A percentile compares a stretch with the other conserved stretches of the same genome.
Evolutionary conservation across 2,888 invertebrate genomes (phyloP).

Genomic region (Carabus problematicus): DNA sequence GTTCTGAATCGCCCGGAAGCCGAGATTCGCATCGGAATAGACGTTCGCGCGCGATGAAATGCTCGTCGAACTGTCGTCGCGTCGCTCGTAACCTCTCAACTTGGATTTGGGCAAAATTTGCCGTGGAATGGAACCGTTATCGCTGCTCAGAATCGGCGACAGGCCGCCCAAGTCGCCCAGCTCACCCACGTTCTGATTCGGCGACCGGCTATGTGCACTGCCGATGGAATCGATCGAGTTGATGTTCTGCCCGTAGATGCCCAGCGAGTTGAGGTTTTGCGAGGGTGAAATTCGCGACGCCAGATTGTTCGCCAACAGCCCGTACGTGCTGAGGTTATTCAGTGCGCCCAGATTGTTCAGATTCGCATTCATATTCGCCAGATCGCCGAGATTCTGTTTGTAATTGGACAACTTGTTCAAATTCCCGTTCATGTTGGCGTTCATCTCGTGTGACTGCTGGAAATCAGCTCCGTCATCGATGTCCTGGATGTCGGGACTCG

Average conservation of each 20-base stretch:
- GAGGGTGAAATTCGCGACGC: slow-evolving; percentile 39
- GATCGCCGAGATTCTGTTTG: slow-evolving; percentile 43
- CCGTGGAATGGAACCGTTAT: slow-evolving; percentile 42
- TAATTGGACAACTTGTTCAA: slow-evolving; percentile 43
- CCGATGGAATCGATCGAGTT: slow-evolving; percentile 39
- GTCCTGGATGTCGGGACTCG: slow-evolving; percentile 51
- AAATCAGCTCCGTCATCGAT: slow-evolving; percentile 32
- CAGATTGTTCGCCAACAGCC: slow-evolving; percentile 36
- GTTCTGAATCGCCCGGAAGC: slow-evolving; percentile 37
- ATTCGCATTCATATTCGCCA: slow-evolving; percentile 31
- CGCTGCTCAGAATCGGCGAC: slow-evolving; percentile 43
- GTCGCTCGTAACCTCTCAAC: slow-evolving; percentile 26
- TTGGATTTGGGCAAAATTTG: slow-evolving; percentile 39
- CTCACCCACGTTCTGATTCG: slow-evolving; percentile 41
- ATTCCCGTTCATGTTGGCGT: slow-evolving; percentile 40
- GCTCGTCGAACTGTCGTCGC: slow-evolving; percentile 30
- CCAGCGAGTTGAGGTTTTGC: slow-evolving; percentile 38
- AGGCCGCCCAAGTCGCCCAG: slow-evolving; percentile 40
- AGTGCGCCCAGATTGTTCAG: slow-evolving; percentile 42
- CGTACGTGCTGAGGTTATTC: slow-evolving; percentile 40
- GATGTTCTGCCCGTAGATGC: slow-evolving; percentile 43
- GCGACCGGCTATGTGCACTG: slow-evolving; percentile 36
- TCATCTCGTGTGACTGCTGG: slow-evolving; percentile 41
- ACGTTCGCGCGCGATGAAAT: slow-evolving; percentile 14
- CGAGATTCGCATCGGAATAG: slow-evolving; percentile 35